These are phyloP conservation scores for Thalassoma bifasciatum DNA, from an alignment of 2,113 vertebrate species.

Conservation along the genomic window DNA sequence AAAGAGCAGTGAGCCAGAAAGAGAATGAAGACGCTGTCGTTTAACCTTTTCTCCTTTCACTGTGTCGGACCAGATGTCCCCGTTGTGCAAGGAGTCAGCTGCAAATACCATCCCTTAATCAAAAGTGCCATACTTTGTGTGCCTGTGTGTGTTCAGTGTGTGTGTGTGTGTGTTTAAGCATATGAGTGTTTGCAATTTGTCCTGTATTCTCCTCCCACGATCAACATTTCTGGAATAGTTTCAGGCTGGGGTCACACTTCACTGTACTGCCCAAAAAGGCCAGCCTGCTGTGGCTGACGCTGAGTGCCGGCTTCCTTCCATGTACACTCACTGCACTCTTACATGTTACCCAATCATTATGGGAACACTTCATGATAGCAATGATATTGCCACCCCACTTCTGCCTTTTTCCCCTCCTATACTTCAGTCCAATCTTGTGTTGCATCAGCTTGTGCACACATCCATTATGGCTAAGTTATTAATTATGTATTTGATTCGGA, in stretches of 20 bases:
- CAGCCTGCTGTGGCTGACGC: conserved; percentile 33
- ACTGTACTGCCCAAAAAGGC: conserved; percentile 71
- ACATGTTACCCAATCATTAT: conserved; percentile 28
- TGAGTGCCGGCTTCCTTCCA: conserved; percentile 18
- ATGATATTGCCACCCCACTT: not conserved
- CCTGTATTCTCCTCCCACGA: conserved; percentile 52
- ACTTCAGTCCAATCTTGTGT: not conserved
- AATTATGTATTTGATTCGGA: conserved; percentile 20
- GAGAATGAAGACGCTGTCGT: conserved; percentile 23
- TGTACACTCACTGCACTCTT: not conserved
- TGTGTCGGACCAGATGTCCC: conserved; percentile 26
- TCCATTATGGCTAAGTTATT: conserved; percentile 7
- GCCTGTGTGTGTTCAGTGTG: conserved; percentile 12
- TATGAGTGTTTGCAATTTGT: conserved; percentile 42
- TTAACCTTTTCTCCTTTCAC: conserved; percentile 47
- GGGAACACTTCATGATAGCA: conserved; percentile 13
- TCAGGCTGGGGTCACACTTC: conserved; percentile 64
- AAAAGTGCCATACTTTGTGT: conserved; percentile 24
- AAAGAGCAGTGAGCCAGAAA: not conserved
- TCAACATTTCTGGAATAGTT: conserved; percentile 75
- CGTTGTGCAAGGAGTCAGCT: conserved; percentile 29
- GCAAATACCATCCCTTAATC: conserved; percentile 57
- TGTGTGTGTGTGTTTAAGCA: conserved; percentile 4
- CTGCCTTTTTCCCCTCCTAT: conserved; percentile 68
- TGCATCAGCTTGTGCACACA: conserved; percentile 1